Conservation (phyloP, 2,888 invertebrate genomes). For the Julus scandinavius region DNA sequence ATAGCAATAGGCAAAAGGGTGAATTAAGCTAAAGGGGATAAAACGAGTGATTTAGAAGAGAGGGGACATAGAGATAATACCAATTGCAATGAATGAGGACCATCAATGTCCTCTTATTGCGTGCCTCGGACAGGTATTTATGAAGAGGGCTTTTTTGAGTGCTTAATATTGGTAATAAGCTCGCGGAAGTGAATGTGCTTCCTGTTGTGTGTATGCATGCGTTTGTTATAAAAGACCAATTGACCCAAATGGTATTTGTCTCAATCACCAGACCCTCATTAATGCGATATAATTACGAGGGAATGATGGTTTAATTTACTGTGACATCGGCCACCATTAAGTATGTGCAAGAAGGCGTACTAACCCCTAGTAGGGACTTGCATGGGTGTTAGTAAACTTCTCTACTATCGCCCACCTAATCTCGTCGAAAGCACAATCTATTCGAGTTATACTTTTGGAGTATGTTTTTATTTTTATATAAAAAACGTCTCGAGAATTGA, state of each 20-base stretch:
- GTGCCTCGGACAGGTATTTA: constrained; percentile 21
- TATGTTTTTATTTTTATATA: neutral
- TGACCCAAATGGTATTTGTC: constrained; percentile 50
- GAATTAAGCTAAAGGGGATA: neutral
- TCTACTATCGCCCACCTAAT: neutral
- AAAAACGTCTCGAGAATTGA: neutral
- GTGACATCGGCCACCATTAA: constrained; percentile 47
- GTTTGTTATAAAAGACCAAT: constrained; percentile 30
- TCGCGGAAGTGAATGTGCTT: neutral
- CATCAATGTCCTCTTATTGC: neutral
- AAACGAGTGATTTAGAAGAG: constrained; percentile 15
- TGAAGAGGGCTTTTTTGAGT: constrained; percentile 13
- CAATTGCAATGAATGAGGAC: neutral
- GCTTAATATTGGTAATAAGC: constrained; percentile 29
- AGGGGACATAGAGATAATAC: neutral
- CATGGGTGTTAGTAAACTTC: neutral
- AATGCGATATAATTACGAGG: constrained; percentile 47
- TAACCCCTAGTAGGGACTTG: neutral
- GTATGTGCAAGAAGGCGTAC: constrained; percentile 14
- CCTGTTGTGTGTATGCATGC: neutral
- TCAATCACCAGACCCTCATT: constrained; percentile 48
- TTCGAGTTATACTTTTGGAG: neutral
- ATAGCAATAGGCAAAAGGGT: neutral
- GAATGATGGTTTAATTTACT: constrained; percentile 52
- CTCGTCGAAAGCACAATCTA: neutral